Evolutionary conservation across 2,888 invertebrate species (phyloP).

Genomic region (Glyphotaelius pellucidus): DNA sequence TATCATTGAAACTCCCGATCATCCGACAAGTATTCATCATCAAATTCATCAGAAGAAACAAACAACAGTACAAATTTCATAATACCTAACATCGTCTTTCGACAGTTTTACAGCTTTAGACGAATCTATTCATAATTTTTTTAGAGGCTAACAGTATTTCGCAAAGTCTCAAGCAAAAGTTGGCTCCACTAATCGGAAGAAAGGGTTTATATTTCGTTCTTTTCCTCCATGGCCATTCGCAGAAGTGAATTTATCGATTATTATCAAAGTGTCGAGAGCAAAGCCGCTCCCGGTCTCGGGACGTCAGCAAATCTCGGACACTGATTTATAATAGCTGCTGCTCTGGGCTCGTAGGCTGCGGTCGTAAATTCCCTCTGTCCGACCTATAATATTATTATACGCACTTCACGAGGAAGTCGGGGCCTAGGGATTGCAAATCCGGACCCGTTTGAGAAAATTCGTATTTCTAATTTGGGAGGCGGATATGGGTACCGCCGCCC

Average conservation of each 20-base stretch:
- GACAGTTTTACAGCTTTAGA: no score
- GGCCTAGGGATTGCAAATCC: background rate
- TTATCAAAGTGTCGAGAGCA: constrained; percentile 2
- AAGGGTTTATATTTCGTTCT: background rate
- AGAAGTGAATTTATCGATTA: background rate
- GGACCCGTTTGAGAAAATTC: no score
- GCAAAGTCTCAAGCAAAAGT: background rate
- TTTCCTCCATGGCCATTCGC: background rate
- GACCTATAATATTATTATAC: background rate
- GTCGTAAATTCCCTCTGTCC: background rate
- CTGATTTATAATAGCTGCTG: background rate
- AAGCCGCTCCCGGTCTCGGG: background rate
- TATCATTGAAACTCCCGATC: no score
- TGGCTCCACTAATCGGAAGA: background rate
- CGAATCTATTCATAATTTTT: no score
- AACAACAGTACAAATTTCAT: no score
- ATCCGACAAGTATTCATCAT: no score
- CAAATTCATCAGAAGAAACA: no score
- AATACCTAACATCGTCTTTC: no score
- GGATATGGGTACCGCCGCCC: no score
- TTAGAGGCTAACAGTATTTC: background rate
- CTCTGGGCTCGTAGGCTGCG: background rate
- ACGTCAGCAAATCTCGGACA: background rate
- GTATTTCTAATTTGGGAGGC: no score
- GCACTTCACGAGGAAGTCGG: background rate